Evolutionary conservation across 2,797 vertebrate genomes (phyloP), one percentile per base, ranked within the genome.

Genomic region (Adrianichthys oophorus): DNA sequence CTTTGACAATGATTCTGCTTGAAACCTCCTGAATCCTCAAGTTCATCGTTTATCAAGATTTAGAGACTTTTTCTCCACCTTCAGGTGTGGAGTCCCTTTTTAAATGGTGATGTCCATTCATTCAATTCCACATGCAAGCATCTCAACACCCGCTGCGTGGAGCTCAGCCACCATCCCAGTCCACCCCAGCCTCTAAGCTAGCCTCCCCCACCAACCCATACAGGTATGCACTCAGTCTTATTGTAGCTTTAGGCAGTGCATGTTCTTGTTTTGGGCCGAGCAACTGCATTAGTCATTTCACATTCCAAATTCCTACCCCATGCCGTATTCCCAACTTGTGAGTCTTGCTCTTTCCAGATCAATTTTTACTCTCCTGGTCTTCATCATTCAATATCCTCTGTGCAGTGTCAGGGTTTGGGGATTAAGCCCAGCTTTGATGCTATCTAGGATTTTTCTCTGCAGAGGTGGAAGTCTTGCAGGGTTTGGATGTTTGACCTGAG

Each of bases 241-340:
- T 87, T 74, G 50, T 92, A 84, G 91, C 91, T 92, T 59, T 68
- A 89, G 92, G 92, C 92, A 65, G 62, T 90, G 85, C 80, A 83
- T 88, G 90, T 91, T 91, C 90, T 87, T 91, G 91, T 92, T 92
- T 86, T 92, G 90, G 89, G 90, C 90, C 92, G 87, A 91, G 91
- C 90, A 90, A 90, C 73, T 88, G 89, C 87, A 89, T 92, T 92
- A 93, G 84, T 92, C 92, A 93, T 91, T 92, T 91, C 83, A 88
- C 87, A 92, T 92, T 91, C 87, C 88, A 88, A 78, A 92, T 91
- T 85, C 87, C 88, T 86, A 84, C 80, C 82, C 77, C 75, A 82
- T 89, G 88, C 80, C 48, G 80, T 90, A 87, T 86, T 79, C 68
- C 62, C 80, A 54, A 53, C 70, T 80, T 67, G 64, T 61, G 19